Percentiles rank a stretch among this genome's conserved stretches.
These are phyloP conservation scores for Azorinus chamasolen DNA, from an alignment of 2,888 invertebrate genomes.

Conservation along the genomic window DNA sequence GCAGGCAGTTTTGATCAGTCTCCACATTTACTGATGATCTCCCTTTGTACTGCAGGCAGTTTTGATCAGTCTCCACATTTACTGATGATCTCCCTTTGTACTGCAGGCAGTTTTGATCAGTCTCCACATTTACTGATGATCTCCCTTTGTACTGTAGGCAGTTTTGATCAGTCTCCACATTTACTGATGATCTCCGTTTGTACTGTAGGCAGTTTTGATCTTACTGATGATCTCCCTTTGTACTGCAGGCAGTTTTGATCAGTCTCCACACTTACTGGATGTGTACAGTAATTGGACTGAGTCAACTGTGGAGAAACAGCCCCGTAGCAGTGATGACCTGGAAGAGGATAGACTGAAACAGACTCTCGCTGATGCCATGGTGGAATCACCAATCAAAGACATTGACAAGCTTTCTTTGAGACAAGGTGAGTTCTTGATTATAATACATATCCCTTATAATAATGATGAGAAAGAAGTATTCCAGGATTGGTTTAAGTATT, in stretches of 20 bases:
- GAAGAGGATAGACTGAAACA: conserved; percentile 93
- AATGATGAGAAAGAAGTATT: too few species aligned
- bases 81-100: too few species aligned
- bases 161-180: too few species aligned
- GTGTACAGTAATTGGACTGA: conserved; percentile 87
- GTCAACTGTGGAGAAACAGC: conserved; percentile 78
- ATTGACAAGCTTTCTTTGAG: conserved; percentile 74
- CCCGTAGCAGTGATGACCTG: conserved; percentile 78
- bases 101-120: too few species aligned
- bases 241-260: conserved; percentile 93
- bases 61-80: conserved; percentile 95
- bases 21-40: conserved; percentile 89
- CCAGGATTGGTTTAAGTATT: too few species aligned
- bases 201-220: too few species aligned
- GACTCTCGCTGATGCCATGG: conserved; percentile 97
- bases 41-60: conserved; percentile 89
- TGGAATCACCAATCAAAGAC: conserved; percentile 90
- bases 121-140: too few species aligned
- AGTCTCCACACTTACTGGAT: conserved; percentile 94
- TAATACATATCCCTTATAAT: neutral
- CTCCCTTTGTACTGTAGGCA: too few species aligned
- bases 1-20: conserved; percentile 96
- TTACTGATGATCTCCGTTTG: too few species aligned
- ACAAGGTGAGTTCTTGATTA: conserved; percentile 62
- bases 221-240: neutral